Conservation (phyloP, 2,888 invertebrate species). For the Halocaridina rubra region DNA sequence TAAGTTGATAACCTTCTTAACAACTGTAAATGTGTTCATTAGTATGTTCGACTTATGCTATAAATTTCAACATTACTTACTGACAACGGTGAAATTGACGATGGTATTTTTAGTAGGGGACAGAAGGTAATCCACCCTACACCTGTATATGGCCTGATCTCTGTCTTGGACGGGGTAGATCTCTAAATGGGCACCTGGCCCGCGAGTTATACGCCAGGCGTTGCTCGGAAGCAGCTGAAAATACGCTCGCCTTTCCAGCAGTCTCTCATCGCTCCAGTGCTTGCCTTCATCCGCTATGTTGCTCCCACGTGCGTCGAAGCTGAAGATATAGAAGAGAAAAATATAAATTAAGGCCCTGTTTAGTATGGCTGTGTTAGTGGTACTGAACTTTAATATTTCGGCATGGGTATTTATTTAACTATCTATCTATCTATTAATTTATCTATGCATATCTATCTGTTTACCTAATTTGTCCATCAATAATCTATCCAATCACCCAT, state of each 20-base stretch:
- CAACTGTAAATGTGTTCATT: too few relatives aligned
- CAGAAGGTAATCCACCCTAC: conserved; percentile 59
- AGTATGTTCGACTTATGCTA: too few relatives aligned
- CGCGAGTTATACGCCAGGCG: conserved; percentile 38
- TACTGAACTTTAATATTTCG: too few relatives aligned
- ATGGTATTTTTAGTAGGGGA: conserved; percentile 63
- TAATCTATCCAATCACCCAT: too few relatives aligned
- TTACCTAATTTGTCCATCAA: too few relatives aligned
- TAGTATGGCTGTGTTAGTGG: too few relatives aligned
- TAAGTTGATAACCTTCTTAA: too few relatives aligned
- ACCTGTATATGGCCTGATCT: conserved; percentile 61
- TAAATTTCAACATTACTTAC: too few relatives aligned
- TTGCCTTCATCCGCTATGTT: conserved; percentile 53
- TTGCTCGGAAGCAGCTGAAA: conserved; percentile 49
- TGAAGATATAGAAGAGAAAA: background rate
- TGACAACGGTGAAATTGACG: conserved; percentile 61
- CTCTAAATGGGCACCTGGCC: conserved; percentile 55
- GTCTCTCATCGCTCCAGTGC: conserved; percentile 57
- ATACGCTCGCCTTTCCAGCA: conserved; percentile 53
- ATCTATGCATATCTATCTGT: too few relatives aligned
- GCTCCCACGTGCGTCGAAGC: conserved; percentile 58
- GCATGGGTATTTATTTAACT: too few relatives aligned
- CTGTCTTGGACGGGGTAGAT: conserved; percentile 58
- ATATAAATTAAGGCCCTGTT: too few relatives aligned
- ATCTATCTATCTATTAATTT: too few relatives aligned